Evolutionary conservation across 1,140 invertebrate species (phyloP), one percentile per base, ranked within the genome.

Genomic region (Drosophila dunni): DNA sequence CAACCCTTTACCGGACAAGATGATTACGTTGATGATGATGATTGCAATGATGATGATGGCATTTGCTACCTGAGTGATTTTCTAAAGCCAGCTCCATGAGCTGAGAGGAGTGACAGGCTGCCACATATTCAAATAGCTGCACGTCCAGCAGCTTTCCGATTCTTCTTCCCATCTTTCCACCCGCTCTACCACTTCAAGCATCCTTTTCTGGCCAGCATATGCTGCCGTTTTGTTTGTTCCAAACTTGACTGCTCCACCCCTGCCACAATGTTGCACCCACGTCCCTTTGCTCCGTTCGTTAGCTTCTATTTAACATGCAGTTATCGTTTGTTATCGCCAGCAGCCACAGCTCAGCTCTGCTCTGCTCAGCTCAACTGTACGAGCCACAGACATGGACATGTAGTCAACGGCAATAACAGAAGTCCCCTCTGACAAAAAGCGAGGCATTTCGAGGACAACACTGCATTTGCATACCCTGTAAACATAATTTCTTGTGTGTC

Each of bases 251-350:
- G 10, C 44, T 44, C 36, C 54, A 29, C 13, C 5, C 44, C 20
- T 11, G 8, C 40, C 42, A 15, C 10, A 38, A 10, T 38, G 36
- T 38, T 42, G 10, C 38, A 11, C 7, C 24, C 24, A 33, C 42
- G 5, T 9, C 9, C 9, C 24, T 33, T 34, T 17, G n/a, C 67
- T 76, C 78, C 75, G 57, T 85, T 80, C 74, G 81, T 84, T 84
- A 81, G 84, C 84, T 89, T 89, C 84, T 89, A 89, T 84, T 89
- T 89, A 89, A 89, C 84, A 89, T 89, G 84, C 84, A 89, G 84
- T 89, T 89, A 90, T 89, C 84, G 84, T 89, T 89, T 89, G 84
- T 89, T 89, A 89, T 89, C 84, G 84, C 84, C 84, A 83, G 79
- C 84, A 89, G 84, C 80, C 81, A 80, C 84, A 81, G 75, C 75